phyloP scores from a whole-genome alignment of 2,113 vertebrate genomes.

The Myodes glareolus region DNA sequence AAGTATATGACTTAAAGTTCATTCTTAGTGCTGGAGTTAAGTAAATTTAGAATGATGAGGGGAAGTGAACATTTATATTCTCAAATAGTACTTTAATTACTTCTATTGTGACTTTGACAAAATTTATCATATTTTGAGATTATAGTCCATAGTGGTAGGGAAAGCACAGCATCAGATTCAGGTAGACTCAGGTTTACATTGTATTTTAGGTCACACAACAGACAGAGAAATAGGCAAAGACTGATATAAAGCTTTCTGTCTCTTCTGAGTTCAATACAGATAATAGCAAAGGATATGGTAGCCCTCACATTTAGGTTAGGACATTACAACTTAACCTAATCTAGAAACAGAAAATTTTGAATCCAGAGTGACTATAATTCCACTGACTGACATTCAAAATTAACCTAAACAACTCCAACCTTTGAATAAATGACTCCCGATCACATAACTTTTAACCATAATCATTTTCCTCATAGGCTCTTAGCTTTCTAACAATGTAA shows the following conservation, averaged over 20 bases:
- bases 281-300: neutral
- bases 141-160: too few species aligned
- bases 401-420: neutral
- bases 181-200: neutral
- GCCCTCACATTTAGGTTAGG: too few species aligned
- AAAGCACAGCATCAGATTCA: neutral
- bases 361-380: neutral
- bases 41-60: neutral
- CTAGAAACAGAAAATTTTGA: neutral
- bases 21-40: too few species aligned
- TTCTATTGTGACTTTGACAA: neutral
- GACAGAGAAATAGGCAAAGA: neutral
- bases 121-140: neutral
- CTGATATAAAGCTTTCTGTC: neutral
- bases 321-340: neutral
- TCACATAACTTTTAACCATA: neutral
- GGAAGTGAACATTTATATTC: neutral
- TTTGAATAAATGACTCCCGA: neutral
- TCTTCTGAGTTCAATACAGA: neutral
- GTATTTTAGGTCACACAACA: too few species aligned
- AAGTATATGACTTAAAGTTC: neutral
- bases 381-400: neutral
- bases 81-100: neutral
- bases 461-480: neutral
- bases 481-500: neutral